A percentile compares a stretch with the other conserved stretches of the same genome.
These are phyloP conservation scores for Cirrhinus molitorella DNA, from an alignment of 2,797 vertebrate species.

Conservation along the genomic window DNA sequence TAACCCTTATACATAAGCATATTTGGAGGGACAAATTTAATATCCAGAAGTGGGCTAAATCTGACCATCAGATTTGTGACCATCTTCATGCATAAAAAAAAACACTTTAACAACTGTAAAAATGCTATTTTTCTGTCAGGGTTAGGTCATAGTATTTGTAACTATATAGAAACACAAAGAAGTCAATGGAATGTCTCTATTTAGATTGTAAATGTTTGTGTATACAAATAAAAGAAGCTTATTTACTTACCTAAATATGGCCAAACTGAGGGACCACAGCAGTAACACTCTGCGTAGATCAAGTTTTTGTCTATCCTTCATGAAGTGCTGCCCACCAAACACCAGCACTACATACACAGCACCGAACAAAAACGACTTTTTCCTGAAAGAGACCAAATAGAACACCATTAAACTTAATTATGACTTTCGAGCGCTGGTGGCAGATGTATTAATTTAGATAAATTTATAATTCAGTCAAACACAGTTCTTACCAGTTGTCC, in stretches of 20 bases:
- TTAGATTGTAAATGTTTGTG: background rate
- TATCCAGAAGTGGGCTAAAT: no score
- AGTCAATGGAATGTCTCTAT: background rate
- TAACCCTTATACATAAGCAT: background rate
- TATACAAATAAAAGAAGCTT: background rate
- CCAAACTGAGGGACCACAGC: constrained; percentile 88
- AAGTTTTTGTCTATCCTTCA: constrained; percentile 82
- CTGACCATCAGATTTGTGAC: background rate
- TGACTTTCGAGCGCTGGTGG: background rate
- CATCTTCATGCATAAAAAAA: background rate
- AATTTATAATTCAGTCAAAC: background rate
- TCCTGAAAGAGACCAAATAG: constrained; percentile 72
- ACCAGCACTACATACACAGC: constrained; percentile 81
- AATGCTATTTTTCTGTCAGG: background rate
- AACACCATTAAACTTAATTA: background rate
- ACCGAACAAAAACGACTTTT: constrained; percentile 79
- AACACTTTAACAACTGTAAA: background rate
- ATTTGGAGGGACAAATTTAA: background rate
- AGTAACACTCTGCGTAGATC: constrained; percentile 80
- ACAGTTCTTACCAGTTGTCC: constrained; percentile 82
- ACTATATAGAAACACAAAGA: background rate
- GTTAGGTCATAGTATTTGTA: background rate
- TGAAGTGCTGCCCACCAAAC: constrained; percentile 82
- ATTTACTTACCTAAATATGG: constrained; percentile 86
- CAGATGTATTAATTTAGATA: background rate